Conservation (phyloP, 2,888 invertebrate species). For the Euzophera pinguis region DNA sequence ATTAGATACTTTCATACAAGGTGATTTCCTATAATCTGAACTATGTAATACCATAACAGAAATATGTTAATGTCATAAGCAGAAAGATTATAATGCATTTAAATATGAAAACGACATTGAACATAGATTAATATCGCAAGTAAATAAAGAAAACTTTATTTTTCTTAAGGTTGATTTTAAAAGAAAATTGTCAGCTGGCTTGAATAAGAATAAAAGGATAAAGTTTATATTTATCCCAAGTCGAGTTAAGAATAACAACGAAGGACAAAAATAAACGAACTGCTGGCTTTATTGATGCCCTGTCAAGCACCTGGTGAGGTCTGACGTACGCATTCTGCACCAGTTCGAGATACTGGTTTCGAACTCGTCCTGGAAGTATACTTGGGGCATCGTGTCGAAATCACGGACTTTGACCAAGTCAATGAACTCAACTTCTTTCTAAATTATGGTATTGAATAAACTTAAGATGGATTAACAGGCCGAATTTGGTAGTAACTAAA, state of each 20-base stretch:
- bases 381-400: not conserved
- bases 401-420: not conserved
- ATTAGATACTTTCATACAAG: not conserved
- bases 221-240: not conserved
- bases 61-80: not conserved
- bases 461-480: too few relatives aligned
- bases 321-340: not conserved
- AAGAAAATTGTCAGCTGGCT: too few relatives aligned
- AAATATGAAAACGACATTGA: not conserved
- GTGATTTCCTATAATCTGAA: conserved; percentile 2
- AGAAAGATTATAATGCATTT: not conserved
- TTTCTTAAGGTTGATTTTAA: not conserved
- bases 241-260: not conserved
- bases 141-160: not conserved
- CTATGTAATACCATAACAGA: not conserved
- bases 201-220: too few relatives aligned
- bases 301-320: not conserved
- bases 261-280: not conserved
- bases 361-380: conserved; percentile 1
- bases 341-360: not conserved
- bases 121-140: not conserved
- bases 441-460: not conserved
- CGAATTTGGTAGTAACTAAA: too few relatives aligned
- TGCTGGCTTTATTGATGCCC: not conserved
- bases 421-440: conserved; percentile 7